Conservation (phyloP, 2,888 invertebrate species). For the Steinernema hermaphroditum region DNA sequence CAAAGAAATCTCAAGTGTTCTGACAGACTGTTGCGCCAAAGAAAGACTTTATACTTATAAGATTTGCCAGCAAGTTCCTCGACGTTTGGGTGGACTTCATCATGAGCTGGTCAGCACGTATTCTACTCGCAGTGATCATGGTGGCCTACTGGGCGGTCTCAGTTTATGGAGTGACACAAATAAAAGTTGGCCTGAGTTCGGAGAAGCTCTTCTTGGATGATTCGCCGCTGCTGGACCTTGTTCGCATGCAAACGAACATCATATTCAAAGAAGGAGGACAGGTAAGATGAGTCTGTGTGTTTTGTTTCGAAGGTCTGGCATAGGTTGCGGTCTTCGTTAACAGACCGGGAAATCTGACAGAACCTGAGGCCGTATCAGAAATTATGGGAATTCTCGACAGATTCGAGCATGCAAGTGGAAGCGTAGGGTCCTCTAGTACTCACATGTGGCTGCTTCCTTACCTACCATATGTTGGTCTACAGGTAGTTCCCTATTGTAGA, state of each 20-base stretch:
- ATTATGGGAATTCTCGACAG: conserved; percentile 57
- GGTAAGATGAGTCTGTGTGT: conserved; percentile 36
- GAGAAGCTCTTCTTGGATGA: conserved; percentile 66
- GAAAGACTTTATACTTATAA: not conserved
- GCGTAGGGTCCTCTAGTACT: conserved; percentile 60
- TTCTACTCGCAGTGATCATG: conserved; percentile 46
- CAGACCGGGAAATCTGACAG: conserved; percentile 58
- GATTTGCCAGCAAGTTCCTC: conserved; percentile 36
- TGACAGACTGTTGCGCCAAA: not conserved
- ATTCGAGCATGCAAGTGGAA: conserved; percentile 60
- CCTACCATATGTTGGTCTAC: conserved; percentile 63
- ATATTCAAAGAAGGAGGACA: conserved; percentile 66
- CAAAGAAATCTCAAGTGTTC: too few relatives aligned
- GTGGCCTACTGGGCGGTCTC: conserved; percentile 62
- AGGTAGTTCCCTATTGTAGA: conserved; percentile 35
- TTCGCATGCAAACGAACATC: conserved; percentile 63
- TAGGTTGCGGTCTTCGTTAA: conserved; percentile 64
- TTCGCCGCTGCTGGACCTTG: conserved; percentile 64
- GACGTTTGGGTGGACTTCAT: conserved; percentile 62
- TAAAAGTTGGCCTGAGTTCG: conserved; percentile 62
- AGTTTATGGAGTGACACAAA: conserved; percentile 59
- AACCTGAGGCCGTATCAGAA: conserved; percentile 57
- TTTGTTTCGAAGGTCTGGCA: not conserved
- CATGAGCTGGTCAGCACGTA: conserved; percentile 55
- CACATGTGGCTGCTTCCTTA: conserved; percentile 65